Evolutionary conservation across 2,888 invertebrate species (phyloP), one percentile per base, ranked within the genome.

Genomic region (Yponomeuta malinellus): DNA sequence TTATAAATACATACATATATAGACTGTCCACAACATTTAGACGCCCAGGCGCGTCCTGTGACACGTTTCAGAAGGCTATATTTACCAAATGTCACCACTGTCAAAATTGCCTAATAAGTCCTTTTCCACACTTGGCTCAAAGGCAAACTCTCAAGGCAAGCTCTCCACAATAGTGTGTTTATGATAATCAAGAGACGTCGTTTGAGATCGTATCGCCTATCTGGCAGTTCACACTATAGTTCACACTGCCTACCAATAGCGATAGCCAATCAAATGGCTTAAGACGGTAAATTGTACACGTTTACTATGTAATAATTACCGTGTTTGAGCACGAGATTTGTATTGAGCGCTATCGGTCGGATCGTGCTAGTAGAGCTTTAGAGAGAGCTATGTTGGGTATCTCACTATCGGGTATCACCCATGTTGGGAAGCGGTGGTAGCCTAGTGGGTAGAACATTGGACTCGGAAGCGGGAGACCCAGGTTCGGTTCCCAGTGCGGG

Each of bases 221-320:
- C 29, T 65, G 37, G 31, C 52, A 68, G 29, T 52, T 68, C 68
- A 31, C 68, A 68, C 68, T n/a, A 52, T 68, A 31, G 68, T 68
- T 68, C 43, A 65, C 65, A 65, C 65, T 31, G 23, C 23, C 65
- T 12, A 10, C 65, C 12, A 10, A 29, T 65, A 31, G 31, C 33
- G 10, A 33, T 23, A 65, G 65, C 31, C 31, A 59, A 65, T 65
- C 31, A 65, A 59, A 59, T 12, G 52, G 52, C 15, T 15, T 59
- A 1, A 59, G 52, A 59, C 8, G 52, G 52, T 1, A 52, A 52
- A 52, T 52, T 52, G 8, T 59, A 59, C 52, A 59, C 3, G 43
- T 43, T 43, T 43, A 43, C 43, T 43, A 8, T 8, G 43, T 3
- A 43, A 43, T 43, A 43, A 43, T 8, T 8, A 43, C 6, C 8